These are phyloP conservation scores for Heteronetta atricapilla DNA, from an alignment of 2,113 vertebrate genomes.

Conservation along the genomic window DNA sequence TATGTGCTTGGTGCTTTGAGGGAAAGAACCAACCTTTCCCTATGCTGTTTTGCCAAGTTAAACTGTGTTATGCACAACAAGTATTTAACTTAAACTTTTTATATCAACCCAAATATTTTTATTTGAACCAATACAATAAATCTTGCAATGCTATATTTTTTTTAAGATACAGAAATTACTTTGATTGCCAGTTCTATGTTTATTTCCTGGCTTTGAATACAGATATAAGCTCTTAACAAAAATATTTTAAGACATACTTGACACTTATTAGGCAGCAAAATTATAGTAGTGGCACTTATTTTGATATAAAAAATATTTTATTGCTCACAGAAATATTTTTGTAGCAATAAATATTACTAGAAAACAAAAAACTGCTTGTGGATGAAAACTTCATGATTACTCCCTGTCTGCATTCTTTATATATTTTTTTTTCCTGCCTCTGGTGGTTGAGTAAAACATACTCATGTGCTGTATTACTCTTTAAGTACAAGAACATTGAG, in stretches of 20 bases:
- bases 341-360: not conserved
- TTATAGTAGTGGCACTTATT: not conserved
- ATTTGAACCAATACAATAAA: constrained; percentile 21
- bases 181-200: not conserved
- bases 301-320: not conserved
- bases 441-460: not conserved
- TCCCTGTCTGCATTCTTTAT: not conserved
- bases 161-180: not conserved
- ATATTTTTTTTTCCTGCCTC: not conserved
- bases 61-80: constrained; percentile 22
- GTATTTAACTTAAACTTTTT: constrained; percentile 27
- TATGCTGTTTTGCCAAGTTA: constrained; percentile 41
- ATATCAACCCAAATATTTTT: constrained; percentile 40
- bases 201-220: not conserved
- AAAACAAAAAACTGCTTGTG: not conserved
- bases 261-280: not conserved
- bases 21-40: not conserved
- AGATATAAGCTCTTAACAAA: not conserved
- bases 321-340: not conserved
- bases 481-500: not conserved
- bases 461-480: not conserved
- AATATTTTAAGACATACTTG: not conserved
- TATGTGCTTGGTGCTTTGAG: constrained; percentile 24
- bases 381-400: not conserved
- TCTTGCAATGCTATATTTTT: not conserved